phyloP scores from a whole-genome alignment of 2,888 invertebrate species.

The Phoronis australis region DNA sequence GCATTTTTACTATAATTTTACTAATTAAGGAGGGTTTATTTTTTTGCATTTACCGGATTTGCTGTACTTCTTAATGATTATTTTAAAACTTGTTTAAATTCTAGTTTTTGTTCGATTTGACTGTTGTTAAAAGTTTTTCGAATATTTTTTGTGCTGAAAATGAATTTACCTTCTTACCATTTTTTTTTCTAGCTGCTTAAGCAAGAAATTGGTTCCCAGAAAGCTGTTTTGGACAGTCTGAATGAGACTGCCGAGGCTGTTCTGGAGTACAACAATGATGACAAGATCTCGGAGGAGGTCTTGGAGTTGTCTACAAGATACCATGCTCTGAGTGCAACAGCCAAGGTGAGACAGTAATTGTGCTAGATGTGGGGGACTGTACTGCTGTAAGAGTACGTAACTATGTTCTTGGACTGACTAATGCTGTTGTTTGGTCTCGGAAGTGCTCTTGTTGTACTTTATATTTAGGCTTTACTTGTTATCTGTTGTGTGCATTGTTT shows the following conservation, averaged over 20 bases:
- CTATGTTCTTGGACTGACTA: not conserved
- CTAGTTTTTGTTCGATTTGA: no score
- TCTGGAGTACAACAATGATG: constrained; percentile 87
- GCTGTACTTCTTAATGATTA: no score
- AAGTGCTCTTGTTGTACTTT: no score
- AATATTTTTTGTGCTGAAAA: no score
- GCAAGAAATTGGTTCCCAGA: constrained; percentile 37
- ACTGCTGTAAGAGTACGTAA: not conserved
- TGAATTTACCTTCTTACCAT: not conserved
- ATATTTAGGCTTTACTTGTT: no score
- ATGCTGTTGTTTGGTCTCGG: no score
- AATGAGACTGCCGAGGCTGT: constrained; percentile 86
- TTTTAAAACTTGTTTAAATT: no score
- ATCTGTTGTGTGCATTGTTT: no score
- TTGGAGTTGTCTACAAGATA: constrained; percentile 92
- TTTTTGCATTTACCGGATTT: not conserved
- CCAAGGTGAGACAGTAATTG: constrained; percentile 63
- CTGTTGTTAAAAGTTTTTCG: no score
- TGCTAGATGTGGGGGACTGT: not conserved
- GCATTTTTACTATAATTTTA: not conserved
- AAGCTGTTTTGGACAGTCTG: constrained; percentile 73
- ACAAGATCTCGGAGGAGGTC: constrained; percentile 84
- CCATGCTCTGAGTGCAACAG: constrained; percentile 79
- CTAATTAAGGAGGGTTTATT: not conserved
- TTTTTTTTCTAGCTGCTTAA: constrained; percentile 26